Conservation (phyloP, 2,113 vertebrate species). For the Aegotheles bennettii region DNA sequence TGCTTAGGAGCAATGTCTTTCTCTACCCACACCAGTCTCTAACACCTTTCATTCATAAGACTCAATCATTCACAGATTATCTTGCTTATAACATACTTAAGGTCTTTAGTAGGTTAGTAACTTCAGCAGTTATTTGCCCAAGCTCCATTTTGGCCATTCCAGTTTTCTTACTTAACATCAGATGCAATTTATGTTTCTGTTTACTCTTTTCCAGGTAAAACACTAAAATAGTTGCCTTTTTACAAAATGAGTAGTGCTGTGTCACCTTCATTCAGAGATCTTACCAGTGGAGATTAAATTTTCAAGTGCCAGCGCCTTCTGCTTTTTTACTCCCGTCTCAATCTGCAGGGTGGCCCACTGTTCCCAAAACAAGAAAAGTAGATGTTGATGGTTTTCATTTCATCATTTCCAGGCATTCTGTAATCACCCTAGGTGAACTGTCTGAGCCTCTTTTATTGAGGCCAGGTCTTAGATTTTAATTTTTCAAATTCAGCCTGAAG, state of each 20-base stretch:
- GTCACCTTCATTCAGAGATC: not conserved
- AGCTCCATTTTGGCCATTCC: not conserved
- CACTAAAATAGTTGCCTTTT: not conserved
- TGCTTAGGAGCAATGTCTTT: not conserved
- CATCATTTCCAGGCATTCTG: not conserved
- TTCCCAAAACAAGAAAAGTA: slow-evolving; percentile 60
- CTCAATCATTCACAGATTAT: not conserved
- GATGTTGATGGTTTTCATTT: not conserved
- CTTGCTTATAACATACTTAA: not conserved
- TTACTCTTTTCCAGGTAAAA: not conserved
- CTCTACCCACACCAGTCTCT: not conserved
- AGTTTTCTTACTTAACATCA: not conserved
- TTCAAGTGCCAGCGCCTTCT: slow-evolving; percentile 62
- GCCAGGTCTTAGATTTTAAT: not conserved
- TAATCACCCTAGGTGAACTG: not conserved
- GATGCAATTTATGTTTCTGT: not conserved
- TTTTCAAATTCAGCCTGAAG: not conserved
- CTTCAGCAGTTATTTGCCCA: not conserved
- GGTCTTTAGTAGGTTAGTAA: not conserved
- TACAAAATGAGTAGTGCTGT: not conserved
- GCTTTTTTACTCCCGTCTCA: slow-evolving; percentile 78
- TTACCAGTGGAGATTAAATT: slow-evolving; percentile 80
- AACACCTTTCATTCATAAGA: not conserved
- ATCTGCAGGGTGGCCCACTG: slow-evolving; percentile 89
- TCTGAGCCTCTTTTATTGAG: not conserved